Conservation (phyloP, 2,113 vertebrate genomes). For the Serilophus lunatus region DNA sequence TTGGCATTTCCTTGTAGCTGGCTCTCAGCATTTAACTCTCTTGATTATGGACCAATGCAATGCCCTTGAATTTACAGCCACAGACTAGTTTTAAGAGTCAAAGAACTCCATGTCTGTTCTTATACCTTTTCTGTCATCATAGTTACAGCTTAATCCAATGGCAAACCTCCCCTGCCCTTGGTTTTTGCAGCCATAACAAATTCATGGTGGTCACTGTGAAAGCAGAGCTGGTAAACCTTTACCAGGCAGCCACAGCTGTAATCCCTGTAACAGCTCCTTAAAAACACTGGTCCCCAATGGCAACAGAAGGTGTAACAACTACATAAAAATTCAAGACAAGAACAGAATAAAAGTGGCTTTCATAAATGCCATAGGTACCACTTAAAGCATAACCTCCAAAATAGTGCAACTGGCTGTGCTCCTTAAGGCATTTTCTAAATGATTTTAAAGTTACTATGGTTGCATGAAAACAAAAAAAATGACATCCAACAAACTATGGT, state of each 20-base stretch:
- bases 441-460: background rate
- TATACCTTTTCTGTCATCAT: background rate
- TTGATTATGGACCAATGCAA: rapidly evolving
- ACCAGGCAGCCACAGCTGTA: background rate
- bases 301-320: background rate
- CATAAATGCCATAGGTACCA: background rate
- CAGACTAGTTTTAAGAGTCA: background rate
- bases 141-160: background rate
- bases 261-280: background rate
- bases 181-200: background rate
- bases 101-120: rapidly evolving
- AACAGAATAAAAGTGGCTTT: background rate
- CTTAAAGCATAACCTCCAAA: background rate
- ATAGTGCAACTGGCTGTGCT: background rate
- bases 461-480: background rate
- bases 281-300: background rate
- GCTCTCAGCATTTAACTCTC: background rate
- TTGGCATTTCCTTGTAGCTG: background rate
- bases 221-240: background rate
- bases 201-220: background rate
- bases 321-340: background rate
- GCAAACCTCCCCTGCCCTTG: rapidly evolving
- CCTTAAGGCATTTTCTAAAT: background rate
- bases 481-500: background rate
- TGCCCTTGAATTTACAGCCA: background rate